Evolutionary conservation across 2,113 vertebrate genomes (phyloP), one percentile per base, ranked within the genome.

Genomic region (Cyanoramphus novaezelandiae): DNA sequence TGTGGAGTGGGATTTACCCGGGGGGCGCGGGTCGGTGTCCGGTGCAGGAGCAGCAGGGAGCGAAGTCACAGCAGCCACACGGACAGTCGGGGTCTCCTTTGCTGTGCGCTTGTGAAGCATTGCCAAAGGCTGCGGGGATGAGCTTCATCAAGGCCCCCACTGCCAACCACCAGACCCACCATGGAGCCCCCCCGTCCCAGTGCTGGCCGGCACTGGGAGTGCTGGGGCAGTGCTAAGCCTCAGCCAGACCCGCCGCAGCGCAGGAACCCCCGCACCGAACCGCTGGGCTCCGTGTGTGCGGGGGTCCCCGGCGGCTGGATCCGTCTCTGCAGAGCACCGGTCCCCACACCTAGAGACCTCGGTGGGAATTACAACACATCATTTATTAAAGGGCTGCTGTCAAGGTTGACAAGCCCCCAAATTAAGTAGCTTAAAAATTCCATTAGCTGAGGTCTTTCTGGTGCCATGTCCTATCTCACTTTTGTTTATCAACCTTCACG

Each of bases 401-500:
- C 96, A 96, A 84, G 84, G 91, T 77, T 93, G 95, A 92, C 96
- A 95, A 96, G 88, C 82, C 90, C 93, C 92, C 90, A 95, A 93
- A 95, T 96, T 95, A 96, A 97, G 95, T 91, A 94, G 95, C 96
- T 97, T 97, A 95, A 96, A 96, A 96, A 96, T 97, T 95, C 95
- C 95, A 96, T 97, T 97, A 92, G 95, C 86, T 18, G 95, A 96
- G 94, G 96, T 97, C 93, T 95, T 96, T 95, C 96, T 95, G 93
- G 94, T 97, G 95, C 93, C 95, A 88, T 95, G 95, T 96, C 96
- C 95, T 95, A 93, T 90, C 95, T 95, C 91, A 90, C 92, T 92
- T 96, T 95, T 97, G 95, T 97, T 97, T 96, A 96, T 97, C 97
- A 97, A 92, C 97, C 97, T 97, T 97, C 97, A 96, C 74, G 93